Base-by-base conservation (phyloP, 2,797 vertebrate species). In the Spheniscus humboldti region DNA sequence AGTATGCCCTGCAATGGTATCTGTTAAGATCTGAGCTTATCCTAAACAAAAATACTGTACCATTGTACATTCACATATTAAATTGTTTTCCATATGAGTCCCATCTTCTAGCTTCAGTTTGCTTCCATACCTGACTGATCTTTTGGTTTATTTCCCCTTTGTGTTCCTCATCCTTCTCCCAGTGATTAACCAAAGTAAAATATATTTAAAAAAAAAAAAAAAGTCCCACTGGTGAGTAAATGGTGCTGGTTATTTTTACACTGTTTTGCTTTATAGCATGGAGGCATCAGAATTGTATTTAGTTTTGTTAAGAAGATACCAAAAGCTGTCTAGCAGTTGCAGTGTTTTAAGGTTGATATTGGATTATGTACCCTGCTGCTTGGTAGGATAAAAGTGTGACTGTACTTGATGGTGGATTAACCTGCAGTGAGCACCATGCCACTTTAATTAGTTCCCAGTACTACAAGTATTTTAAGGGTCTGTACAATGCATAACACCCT, bases 261-360 rank as follows among this genome's bases (percentile, higher is more conserved):
- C 14, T 50, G 28, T 18, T 78, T 64, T 55, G 7, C 59, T 81
- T 78, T 81, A 18, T 48, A 87, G 33, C 20, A 4, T 13, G 18
- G 45, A 67, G 37, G 13, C 63, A 48, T 55, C 43, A 73, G 52
- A 73, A 67, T 89, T 87, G 64, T 63, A 63, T 91, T 92, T 93
- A 94, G 62, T 63, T 95, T 94, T 94, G 48, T 86, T 91, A 63
- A 91, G 88, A 78, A 88, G 84, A 72, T 74, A 30, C 33, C 37
- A 37, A 48, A 79, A 80, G 57, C 78, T 88, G 19, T 80, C 76
- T 86, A 48, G 66, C 72, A 80, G 81, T 73, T 73, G 6, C 6
- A 39, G 30, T 90, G 72, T 1, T 9, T 75, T 85, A 77, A 86
- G 48, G 75, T 80, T 5, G 9, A 13, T 59, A 56, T 0, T 0